These are phyloP conservation scores for Catamblyrhynchus diadema DNA, from an alignment of 2,797 vertebrate genomes.

Conservation along the genomic window DNA sequence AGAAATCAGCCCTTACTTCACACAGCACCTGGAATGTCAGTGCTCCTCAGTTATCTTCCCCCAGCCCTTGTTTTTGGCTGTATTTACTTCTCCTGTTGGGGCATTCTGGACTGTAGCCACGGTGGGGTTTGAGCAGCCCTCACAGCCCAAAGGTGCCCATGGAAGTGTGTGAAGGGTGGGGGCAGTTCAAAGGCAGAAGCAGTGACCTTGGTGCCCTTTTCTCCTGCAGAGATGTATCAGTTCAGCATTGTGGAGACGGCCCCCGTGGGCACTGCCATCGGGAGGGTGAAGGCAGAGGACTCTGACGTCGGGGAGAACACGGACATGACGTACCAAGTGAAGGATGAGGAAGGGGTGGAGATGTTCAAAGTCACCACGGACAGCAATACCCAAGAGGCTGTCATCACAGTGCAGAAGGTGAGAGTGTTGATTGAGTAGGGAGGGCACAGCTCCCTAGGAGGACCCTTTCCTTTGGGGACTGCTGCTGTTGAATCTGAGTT, in stretches of 20 bases:
- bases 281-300: slow-evolving; percentile 91
- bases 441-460: neutral
- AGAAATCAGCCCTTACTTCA: neutral
- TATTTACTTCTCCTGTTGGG: neutral
- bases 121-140: neutral
- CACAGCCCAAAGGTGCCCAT: accelerated
- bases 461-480: neutral
- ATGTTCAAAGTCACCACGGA: slow-evolving; percentile 92
- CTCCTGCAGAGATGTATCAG: slow-evolving; percentile 92
- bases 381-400: slow-evolving; percentile 89
- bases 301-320: slow-evolving; percentile 95
- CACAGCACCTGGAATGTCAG: neutral
- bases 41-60: neutral
- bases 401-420: slow-evolving; percentile 92
- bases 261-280: slow-evolving; percentile 85
- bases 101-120: accelerated
- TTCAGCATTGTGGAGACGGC: slow-evolving; percentile 90
- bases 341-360: slow-evolving; percentile 85
- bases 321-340: slow-evolving; percentile 94
- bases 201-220: neutral
- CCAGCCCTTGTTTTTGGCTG: neutral
- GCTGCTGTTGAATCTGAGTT: neutral
- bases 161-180: neutral
- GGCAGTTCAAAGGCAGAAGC: neutral
- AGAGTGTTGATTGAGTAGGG: neutral